phyloP scores from a whole-genome alignment of 2,797 vertebrate genomes.

The Acomys russatus region DNA sequence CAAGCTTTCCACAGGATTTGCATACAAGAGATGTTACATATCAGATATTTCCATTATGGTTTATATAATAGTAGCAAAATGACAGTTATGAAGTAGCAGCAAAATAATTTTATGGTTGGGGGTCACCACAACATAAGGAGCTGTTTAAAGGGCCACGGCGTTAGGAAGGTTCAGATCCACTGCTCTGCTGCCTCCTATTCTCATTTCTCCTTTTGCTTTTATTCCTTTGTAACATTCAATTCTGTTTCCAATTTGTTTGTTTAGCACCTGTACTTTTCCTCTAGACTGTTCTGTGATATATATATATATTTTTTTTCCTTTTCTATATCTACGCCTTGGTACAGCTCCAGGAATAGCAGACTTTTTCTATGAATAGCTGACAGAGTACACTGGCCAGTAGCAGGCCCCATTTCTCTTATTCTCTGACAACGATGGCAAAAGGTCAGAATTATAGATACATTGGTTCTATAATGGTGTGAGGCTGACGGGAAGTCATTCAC shows the following conservation, averaged over 20 bases:
- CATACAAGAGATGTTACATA: not conserved
- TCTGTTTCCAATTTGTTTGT: not conserved
- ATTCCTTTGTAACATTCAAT: not conserved
- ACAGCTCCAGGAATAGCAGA: not conserved
- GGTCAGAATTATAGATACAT: not conserved
- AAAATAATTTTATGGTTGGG: not conserved
- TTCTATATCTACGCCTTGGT: not conserved
- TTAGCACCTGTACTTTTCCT: not conserved
- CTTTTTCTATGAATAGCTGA: slow-evolving; percentile 23
- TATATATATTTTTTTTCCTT: slow-evolving; percentile 15
- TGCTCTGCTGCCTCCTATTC: not conserved
- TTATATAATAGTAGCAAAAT: not conserved
- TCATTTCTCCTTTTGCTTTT: not conserved
- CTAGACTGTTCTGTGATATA: not conserved
- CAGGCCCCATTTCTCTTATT: slow-evolving; percentile 35
- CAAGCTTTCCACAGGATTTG: not conserved
- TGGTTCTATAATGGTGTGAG: not conserved
- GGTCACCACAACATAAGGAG: not conserved
- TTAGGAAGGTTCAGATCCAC: not conserved
- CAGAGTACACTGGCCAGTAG: not conserved
- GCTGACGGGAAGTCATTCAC: not conserved
- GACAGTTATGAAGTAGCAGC: not conserved
- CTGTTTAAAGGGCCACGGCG: not conserved
- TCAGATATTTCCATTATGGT: not conserved
- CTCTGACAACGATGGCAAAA: slow-evolving; percentile 36